Conservation (phyloP, 2,888 invertebrate species). For the Stenurella melanura region DNA sequence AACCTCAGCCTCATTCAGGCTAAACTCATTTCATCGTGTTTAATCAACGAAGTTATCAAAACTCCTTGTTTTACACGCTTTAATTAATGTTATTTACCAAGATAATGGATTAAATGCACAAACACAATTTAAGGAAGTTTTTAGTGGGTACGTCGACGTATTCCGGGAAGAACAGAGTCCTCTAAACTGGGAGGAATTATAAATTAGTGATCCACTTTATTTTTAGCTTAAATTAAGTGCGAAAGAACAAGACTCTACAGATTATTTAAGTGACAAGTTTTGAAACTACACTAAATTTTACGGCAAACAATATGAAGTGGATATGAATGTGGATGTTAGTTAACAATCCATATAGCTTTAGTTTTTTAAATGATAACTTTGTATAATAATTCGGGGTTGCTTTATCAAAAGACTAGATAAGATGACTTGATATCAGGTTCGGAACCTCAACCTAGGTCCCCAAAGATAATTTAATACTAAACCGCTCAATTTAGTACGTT, state of each 20-base stretch:
- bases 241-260: not conserved
- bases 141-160: not conserved
- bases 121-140: not conserved
- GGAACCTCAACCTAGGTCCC: no score
- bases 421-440: no score
- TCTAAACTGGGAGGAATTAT: not conserved
- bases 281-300: not conserved
- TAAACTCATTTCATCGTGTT: constrained; percentile 10
- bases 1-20: constrained; percentile 1
- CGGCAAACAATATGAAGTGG: not conserved
- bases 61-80: constrained; percentile 22
- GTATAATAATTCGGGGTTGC: no score
- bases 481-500: no score
- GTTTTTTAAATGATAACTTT: no score
- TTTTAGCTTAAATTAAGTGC: not conserved
- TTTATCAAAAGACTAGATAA: no score
- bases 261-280: not conserved
- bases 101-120: constrained; percentile 23
- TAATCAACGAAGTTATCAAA: constrained; percentile 10
- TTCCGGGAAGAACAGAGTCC: not conserved
- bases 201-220: not conserved
- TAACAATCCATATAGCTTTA: no score
- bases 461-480: no score
- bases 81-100: constrained; percentile 19
- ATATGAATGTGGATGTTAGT: not conserved